Evolutionary conservation across 2,113 vertebrate genomes (phyloP).

Genomic region (Empidonax alnorum): DNA sequence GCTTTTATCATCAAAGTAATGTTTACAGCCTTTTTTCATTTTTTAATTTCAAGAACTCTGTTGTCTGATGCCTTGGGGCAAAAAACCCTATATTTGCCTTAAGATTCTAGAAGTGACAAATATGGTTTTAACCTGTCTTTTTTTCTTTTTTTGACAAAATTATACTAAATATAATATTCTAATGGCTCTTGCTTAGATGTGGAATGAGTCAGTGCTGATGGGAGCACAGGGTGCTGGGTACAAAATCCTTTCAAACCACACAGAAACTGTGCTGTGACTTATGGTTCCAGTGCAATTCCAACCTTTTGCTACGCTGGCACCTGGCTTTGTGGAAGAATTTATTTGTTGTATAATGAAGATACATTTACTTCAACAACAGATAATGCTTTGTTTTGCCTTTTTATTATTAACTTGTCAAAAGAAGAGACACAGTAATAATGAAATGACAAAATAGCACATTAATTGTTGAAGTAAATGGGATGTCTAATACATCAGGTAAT

Average conservation of each 20-base stretch:
- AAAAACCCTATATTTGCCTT: background rate
- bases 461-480: constrained; percentile 41
- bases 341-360: constrained; percentile 36
- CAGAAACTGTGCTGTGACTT: background rate
- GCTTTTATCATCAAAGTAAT: background rate
- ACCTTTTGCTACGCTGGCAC: background rate
- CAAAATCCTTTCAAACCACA: background rate
- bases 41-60: background rate
- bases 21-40: background rate
- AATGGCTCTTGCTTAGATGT: background rate
- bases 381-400: constrained; percentile 32
- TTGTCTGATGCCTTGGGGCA: background rate
- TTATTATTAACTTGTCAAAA: constrained; percentile 53
- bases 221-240: background rate
- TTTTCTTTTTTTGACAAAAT: background rate
- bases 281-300: background rate
- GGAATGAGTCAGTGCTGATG: background rate
- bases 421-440: background rate
- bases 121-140: background rate
- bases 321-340: background rate
- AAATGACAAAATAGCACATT: constrained; percentile 43
- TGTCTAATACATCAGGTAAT: constrained; percentile 15
- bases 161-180: background rate
- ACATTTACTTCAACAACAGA: background rate
- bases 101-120: background rate